Percentiles rank a stretch among this genome's conserved stretches.
Conservation (phyloP, 1,140 invertebrate genomes). For the Dolichoris vasculosae region DNA sequence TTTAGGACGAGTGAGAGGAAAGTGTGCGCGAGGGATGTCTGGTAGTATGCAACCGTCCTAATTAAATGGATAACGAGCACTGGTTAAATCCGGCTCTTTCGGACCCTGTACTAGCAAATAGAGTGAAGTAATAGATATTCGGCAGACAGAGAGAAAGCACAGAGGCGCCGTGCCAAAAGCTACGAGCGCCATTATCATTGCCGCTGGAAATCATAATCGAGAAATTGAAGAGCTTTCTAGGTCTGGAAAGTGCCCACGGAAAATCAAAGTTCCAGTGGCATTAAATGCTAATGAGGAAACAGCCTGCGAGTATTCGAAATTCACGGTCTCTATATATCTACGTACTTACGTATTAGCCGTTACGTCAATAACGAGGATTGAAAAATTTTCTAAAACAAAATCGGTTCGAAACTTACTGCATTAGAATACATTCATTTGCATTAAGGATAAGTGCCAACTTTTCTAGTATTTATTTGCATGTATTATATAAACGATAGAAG, state of each 20-base stretch:
- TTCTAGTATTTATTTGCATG: neutral
- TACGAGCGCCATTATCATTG: slow-evolving; percentile 53
- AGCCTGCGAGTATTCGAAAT: slow-evolving; percentile 11
- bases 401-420: neutral
- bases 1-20: slow-evolving; percentile 41
- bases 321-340: neutral
- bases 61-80: slow-evolving; percentile 55
- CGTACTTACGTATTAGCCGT: slow-evolving; percentile 33
- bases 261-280: slow-evolving; percentile 66
- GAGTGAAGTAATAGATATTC: slow-evolving; percentile 62
- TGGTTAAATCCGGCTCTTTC: slow-evolving; percentile 50
- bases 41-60: slow-evolving; percentile 45
- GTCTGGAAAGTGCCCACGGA: slow-evolving; percentile 40
- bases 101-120: slow-evolving; percentile 37
- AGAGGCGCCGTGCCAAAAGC: slow-evolving; percentile 47
- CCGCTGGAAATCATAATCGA: slow-evolving; percentile 62
- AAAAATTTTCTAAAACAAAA: neutral
- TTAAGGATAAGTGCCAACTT: neutral
- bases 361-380: slow-evolving; percentile 5
- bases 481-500: neutral
- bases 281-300: slow-evolving; percentile 66
- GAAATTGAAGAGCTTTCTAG: slow-evolving; percentile 56
- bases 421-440: neutral
- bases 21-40: neutral
- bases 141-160: slow-evolving; percentile 45